Percentiles rank a stretch among this genome's conserved stretches.
These are phyloP conservation scores for Lepidothrix coronata DNA, from an alignment of 2,113 vertebrate species.

Conservation along the genomic window DNA sequence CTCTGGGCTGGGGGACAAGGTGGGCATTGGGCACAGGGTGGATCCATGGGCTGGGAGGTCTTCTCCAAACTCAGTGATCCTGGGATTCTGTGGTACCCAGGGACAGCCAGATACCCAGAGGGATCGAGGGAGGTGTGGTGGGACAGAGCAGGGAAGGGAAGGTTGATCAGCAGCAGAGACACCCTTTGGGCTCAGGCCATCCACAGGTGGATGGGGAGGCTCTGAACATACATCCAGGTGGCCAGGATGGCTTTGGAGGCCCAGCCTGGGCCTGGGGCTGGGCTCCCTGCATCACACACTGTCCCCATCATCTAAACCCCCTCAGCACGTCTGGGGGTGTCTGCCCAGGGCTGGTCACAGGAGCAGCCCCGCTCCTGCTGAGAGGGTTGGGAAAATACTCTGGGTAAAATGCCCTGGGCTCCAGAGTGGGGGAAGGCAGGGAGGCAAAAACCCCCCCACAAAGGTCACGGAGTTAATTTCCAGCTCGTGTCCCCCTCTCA, in stretches of 20 bases:
- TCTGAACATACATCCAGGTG: accelerated
- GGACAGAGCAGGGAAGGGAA: not conserved
- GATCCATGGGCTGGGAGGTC: accelerated
- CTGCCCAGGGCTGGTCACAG: accelerated
- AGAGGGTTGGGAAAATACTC: not conserved
- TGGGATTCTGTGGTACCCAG: not conserved
- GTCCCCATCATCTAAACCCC: accelerated
- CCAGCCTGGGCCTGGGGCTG: not conserved
- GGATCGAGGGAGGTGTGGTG: not conserved
- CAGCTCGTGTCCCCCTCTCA: conserved; percentile 56
- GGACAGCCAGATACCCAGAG: no score
- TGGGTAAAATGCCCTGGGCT: not conserved
- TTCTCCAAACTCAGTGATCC: not conserved
- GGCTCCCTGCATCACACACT: accelerated
- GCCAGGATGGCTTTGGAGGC: not conserved
- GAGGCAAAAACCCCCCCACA: not conserved
- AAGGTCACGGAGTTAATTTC: conserved; percentile 62
- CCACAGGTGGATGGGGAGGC: accelerated
- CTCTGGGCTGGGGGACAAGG: not conserved
- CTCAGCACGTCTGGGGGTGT: not conserved
- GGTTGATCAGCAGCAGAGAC: not conserved
- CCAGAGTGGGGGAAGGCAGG: not conserved
- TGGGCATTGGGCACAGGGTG: accelerated
- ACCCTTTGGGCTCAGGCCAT: not conserved
- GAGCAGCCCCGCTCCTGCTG: not conserved